Evolutionary conservation across 2,888 invertebrate species (phyloP).

Genomic region (Pandemis cinnamomeana): DNA sequence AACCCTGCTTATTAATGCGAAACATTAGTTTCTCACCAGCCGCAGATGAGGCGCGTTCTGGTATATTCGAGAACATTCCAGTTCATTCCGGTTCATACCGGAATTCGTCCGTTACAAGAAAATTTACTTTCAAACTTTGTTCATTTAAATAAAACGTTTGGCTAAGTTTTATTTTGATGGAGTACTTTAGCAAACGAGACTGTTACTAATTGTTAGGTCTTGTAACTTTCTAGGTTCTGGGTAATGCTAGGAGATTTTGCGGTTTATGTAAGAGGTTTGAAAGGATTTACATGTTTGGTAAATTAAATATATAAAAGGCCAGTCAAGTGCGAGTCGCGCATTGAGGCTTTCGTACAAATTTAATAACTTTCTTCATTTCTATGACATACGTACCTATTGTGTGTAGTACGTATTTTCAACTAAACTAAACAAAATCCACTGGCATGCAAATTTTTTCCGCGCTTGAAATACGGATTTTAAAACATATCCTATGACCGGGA

Average conservation of each 20-base stretch:
- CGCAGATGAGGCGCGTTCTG: slow-evolving; percentile 74
- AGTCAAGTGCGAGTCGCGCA: too few relatives aligned
- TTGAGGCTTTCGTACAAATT: too few relatives aligned
- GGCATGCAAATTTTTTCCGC: neutral
- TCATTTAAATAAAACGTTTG: slow-evolving; percentile 50
- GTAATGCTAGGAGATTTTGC: neutral
- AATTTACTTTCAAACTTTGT: slow-evolving; percentile 67
- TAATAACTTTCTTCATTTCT: too few relatives aligned
- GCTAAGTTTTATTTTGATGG: slow-evolving; percentile 17
- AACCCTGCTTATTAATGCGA: slow-evolving; percentile 79
- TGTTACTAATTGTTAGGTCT: slow-evolving; percentile 17
- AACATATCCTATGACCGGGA: neutral
- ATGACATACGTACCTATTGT: too few relatives aligned
- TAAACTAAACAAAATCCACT: neutral
- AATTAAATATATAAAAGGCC: neutral
- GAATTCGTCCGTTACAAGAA: slow-evolving; percentile 72
- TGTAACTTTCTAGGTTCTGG: slow-evolving; percentile 4
- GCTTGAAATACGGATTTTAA: slow-evolving; percentile 13
- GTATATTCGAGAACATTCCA: slow-evolving; percentile 40
- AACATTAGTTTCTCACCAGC: slow-evolving; percentile 75
- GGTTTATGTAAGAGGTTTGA: neutral
- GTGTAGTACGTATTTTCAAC: neutral
- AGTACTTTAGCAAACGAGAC: slow-evolving; percentile 26
- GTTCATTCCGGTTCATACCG: slow-evolving; percentile 26
- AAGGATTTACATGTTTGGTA: neutral